phyloP scores from a whole-genome alignment of 2,888 invertebrate genomes.

The Noctua pronuba region DNA sequence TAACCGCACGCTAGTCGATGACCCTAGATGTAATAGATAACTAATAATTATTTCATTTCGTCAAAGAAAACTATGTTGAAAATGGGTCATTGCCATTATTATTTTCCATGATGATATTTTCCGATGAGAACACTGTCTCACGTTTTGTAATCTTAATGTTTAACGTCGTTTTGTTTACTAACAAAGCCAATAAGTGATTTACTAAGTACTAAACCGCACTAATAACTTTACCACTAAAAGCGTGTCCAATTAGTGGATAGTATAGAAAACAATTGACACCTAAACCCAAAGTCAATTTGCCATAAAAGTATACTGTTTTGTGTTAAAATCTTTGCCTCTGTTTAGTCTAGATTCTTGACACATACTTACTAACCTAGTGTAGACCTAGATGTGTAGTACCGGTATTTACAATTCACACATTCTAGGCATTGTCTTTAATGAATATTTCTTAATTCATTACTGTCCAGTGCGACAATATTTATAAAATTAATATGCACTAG shows the following conservation, averaged over 20 bases:
- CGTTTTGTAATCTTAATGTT: slow-evolving; percentile 4
- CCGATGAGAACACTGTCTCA: neutral
- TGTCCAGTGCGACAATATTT: neutral
- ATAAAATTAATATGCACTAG: neutral
- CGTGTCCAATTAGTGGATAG: slow-evolving; percentile 18
- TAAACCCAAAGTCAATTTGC: slow-evolving; percentile 27
- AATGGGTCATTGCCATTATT: slow-evolving; percentile 21
- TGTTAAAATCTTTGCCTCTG: slow-evolving; percentile 1
- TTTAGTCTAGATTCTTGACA: neutral
- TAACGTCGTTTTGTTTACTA: slow-evolving; percentile 1
- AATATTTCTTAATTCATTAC: slow-evolving; percentile 21
- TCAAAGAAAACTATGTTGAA: slow-evolving; percentile 24
- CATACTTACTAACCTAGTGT: neutral
- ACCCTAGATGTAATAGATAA: slow-evolving; percentile 58
- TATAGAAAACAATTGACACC: slow-evolving; percentile 51
- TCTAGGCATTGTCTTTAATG: slow-evolving; percentile 3
- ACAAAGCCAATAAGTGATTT: slow-evolving; percentile 8
- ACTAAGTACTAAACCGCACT: slow-evolving; percentile 17
- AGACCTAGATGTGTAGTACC: neutral
- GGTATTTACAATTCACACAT: neutral
- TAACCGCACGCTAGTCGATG: slow-evolving; percentile 65
- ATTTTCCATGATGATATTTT: neutral
- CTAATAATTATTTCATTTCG: slow-evolving; percentile 27
- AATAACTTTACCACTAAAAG: slow-evolving; percentile 42
- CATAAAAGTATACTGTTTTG: slow-evolving; percentile 23